These are phyloP conservation scores for Gymnarchus niloticus DNA, from an alignment of 2,113 vertebrate genomes.

Conservation along the genomic window DNA sequence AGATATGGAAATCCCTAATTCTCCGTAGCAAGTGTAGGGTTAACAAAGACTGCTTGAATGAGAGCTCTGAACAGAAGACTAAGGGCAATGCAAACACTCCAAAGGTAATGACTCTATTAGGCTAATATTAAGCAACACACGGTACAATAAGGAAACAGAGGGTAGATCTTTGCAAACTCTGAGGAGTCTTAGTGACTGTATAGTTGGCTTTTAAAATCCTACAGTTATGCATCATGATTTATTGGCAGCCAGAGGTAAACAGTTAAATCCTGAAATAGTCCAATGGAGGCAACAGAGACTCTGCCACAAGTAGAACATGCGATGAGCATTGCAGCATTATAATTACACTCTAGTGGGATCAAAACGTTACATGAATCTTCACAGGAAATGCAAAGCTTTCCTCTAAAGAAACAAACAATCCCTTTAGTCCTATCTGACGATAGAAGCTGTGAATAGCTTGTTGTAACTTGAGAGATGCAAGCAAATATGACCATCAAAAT, in stretches of 20 bases:
- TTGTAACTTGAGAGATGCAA: not conserved
- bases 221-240: not conserved
- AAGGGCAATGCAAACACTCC: not conserved
- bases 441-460: not conserved
- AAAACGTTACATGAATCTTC: not conserved
- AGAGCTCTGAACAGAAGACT: not conserved
- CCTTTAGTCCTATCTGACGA: not conserved
- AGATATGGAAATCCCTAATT: not conserved
- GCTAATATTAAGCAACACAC: not conserved
- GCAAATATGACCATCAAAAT: not conserved
- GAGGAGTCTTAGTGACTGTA: not conserved
- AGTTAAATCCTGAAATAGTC: slow-evolving; percentile 13
- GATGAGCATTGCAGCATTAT: not conserved
- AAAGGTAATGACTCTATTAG: not conserved
- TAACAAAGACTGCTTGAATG: not conserved
- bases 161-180: not conserved
- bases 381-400: not conserved
- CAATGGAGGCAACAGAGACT: not conserved
- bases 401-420: not conserved
- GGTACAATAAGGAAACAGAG: not conserved
- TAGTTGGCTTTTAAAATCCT: not conserved
- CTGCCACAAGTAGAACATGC: not conserved
- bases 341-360: not conserved
- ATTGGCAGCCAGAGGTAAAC: not conserved
- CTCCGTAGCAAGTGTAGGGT: not conserved